These are phyloP conservation scores for Anolis sagrei DNA, from an alignment of 2,113 vertebrate species.

Conservation along the genomic window DNA sequence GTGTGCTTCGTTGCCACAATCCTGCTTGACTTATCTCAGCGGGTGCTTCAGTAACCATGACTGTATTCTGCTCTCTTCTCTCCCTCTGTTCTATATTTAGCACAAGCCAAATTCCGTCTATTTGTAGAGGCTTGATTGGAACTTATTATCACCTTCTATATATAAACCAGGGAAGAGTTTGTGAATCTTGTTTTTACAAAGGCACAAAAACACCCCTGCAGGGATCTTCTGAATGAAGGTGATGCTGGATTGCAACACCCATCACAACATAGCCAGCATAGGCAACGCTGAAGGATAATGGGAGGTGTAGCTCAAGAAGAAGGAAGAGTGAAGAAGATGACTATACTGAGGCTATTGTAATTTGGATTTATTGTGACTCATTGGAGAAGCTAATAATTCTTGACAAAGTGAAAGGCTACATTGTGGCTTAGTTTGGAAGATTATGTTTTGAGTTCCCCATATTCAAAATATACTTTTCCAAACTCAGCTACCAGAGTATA, in stretches of 20 bases:
- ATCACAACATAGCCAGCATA: not conserved
- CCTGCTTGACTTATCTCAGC: not conserved
- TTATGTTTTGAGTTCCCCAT: no score
- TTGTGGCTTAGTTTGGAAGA: no score
- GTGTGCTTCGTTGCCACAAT: not conserved
- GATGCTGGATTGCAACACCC: not conserved
- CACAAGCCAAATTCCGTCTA: conserved; percentile 28
- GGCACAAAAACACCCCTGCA: not conserved
- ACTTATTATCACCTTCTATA: conserved; percentile 41
- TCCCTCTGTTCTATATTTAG: conserved; percentile 31
- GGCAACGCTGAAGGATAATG: not conserved
- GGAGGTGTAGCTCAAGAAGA: not conserved
- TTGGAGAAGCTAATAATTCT: no score
- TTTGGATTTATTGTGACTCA: no score
- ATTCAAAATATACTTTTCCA: no score
- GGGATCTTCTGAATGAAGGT: no score
- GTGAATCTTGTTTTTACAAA: conserved; percentile 4
- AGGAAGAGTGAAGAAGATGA: not conserved
- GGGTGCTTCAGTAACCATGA: not conserved
- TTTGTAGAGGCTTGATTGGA: conserved; percentile 30
- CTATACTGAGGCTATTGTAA: not conserved
- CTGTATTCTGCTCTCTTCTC: conserved; percentile 1
- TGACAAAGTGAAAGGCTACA: no score
- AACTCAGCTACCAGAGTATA: no score
- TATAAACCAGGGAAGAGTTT: conserved; percentile 16